Evolutionary conservation across 2,113 vertebrate species (phyloP), one percentile per base, ranked within the genome.

Genomic region (Hiodon alosoides): DNA sequence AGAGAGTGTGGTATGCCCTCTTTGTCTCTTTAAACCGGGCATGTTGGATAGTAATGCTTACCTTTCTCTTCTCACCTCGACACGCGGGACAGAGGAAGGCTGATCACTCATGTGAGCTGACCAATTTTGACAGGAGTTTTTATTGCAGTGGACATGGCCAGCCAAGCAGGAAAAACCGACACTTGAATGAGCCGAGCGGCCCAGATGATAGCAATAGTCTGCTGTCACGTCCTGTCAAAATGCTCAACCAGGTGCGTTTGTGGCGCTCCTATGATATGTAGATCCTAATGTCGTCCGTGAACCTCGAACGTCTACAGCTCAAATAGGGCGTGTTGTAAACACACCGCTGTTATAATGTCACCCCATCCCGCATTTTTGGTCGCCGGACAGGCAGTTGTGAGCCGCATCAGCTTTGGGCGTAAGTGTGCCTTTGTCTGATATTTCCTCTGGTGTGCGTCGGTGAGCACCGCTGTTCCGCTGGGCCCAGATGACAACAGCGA

Each of bases 141-240:
- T 11, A 6, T 73, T 60, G 9, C 53, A 11, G 59, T 52, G 60
- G 71, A 53, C 71, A 57, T 47, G 72, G 72, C 47, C 62, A 57
- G 52, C 62, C 72, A 66, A 54, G 72, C 50, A 8, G n/a, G n/a
- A 31, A 50, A 67, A 54, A 55, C 9, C 66, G 72, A 65, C 51
- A 66, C 71, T 3, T 5, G 47, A 8, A 14, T 61, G 71, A 64
- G 60, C 59, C 2, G 50, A 66, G 16, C 53, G 62, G 62, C 57
- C 52, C 72, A 16, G 50, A 57, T 57, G 52, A 51, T 53, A 67
- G 11, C 14, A 50, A 53, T 5, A 13, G 7, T 7, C 46, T 66
- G 17, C 51, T 67, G 5, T 48, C 62, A 74, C 31, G 31, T 61
- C 61, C 51, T 66, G 52, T 66, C 60, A 54, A 10, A 55, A 8